Base-by-base conservation (phyloP, 2,888 invertebrate genomes). In the Andrena bucephala region DNA sequence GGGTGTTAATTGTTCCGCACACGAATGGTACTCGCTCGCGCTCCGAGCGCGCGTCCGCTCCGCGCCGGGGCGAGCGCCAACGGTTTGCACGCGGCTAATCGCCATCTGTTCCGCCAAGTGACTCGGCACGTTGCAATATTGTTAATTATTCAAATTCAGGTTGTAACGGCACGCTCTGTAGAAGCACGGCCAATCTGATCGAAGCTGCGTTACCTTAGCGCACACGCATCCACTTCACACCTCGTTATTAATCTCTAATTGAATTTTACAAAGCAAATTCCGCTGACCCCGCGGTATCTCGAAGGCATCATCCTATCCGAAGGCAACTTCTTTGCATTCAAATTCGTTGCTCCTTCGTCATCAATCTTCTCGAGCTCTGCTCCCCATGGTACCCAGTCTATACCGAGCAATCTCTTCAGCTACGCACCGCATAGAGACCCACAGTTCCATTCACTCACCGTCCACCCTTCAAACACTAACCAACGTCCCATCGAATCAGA, bases 1-100 rank as follows among this genome's bases (percentile, higher is more conserved):
- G 78, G 77, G 77, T 85, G 87, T 86, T 90, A 90, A 90, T 90
- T 89, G 90, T 90, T 86, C 87, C 87, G 84, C 84, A 85, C 89
- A 89, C 85, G 90, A 87, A 89, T 84, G 75, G 60, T 2, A 0
- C 24, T 6, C 57, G n/a, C 50, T 5, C 20, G 36, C 50, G 60
- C 4, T 27, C 20, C 20, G 54, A 54, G 54, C 67, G 29, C 31
- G 1, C 48, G 7, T 8, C 20, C 10, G 42, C 63, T 76, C 69
- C 72, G 71, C 54, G 70, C 33, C 63, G 67, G 82, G 84, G 71
- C 70, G 87, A 76, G 84, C 69, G 83, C 83, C 85, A 81, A 85
- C 87, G 87, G 85, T 83, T 85, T 82, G 87, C 78, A 66, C 77
- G 77, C 80, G 72, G 77, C 84, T 83, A 84, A 86, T 86, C 84